A percentile compares a stretch with the other conserved stretches of the same genome.
Conservation (phyloP, 2,797 vertebrate species). For the Coendou prehensilis region DNA sequence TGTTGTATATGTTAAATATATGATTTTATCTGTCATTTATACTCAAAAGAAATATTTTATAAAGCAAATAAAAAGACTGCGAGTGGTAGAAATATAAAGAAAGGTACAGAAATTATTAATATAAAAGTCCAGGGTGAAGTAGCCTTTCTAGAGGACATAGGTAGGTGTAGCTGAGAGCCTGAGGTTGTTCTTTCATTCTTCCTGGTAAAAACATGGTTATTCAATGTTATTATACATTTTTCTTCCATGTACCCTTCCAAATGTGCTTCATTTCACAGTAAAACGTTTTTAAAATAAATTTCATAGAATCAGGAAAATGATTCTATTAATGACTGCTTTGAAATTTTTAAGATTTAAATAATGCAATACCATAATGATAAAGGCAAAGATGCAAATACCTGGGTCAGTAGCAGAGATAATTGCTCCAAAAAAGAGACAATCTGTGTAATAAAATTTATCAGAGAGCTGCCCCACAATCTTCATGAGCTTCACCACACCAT, state of each 20-base stretch:
- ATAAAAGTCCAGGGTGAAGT: neutral
- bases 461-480: slow-evolving; percentile 95
- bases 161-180: neutral
- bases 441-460: slow-evolving; percentile 98
- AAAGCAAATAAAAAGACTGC: neutral
- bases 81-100: neutral
- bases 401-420: slow-evolving; percentile 99
- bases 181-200: neutral
- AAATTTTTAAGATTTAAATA: slow-evolving; percentile 49
- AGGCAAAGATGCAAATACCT: slow-evolving; percentile 89
- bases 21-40: neutral
- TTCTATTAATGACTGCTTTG: neutral
- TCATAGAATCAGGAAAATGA: neutral
- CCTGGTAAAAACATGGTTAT: neutral
- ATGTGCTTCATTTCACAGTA: neutral
- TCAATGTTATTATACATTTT: neutral
- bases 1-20: neutral
- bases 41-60: neutral
- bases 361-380: slow-evolving; percentile 44
- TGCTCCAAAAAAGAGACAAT: slow-evolving; percentile 98
- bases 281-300: slow-evolving; percentile 15
- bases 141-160: neutral
- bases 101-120: neutral
- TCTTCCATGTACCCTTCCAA: neutral
- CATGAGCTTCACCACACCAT: slow-evolving; percentile 98